phyloP scores from a whole-genome alignment of 2,113 vertebrate species.

The Aleadryas rufinucha region DNA sequence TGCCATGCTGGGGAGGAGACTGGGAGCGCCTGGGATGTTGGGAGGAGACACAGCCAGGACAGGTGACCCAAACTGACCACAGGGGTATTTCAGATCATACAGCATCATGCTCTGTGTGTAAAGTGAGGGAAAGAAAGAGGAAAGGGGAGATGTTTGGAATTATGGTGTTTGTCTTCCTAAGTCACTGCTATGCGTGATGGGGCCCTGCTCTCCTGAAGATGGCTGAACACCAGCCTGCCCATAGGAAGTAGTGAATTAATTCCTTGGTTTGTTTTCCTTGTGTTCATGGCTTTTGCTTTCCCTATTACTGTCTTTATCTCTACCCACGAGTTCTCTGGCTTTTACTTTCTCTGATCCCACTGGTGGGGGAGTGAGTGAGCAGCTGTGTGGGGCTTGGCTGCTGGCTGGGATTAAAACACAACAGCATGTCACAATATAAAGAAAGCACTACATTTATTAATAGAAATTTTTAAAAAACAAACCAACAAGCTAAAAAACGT shows the following conservation, averaged over 20 bases:
- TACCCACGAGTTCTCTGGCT: not conserved
- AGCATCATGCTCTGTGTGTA: not conserved
- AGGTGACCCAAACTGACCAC: not conserved
- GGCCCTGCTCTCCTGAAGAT: not conserved
- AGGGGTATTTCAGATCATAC: not conserved
- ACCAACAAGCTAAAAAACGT: not conserved
- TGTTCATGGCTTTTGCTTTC: not conserved
- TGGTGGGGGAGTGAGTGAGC: not conserved
- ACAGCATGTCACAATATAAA: not conserved
- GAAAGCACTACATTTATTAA: not conserved
- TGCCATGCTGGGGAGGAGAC: fast-evolving
- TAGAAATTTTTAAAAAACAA: not conserved
- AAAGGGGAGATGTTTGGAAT: not conserved
- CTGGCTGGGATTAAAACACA: not conserved
- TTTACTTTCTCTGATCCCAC: not conserved
- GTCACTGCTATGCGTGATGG: not conserved
- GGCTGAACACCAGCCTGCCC: not conserved
- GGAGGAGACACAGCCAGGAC: not conserved
- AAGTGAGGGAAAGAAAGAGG: not conserved
- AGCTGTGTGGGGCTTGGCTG: not conserved
- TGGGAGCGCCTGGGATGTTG: fast-evolving
- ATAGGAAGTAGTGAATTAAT: not conserved
- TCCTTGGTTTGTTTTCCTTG: not conserved
- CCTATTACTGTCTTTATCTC: not conserved
- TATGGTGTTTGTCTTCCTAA: not conserved